Percentiles rank a stretch among this genome's conserved stretches.
phyloP scores from a whole-genome alignment of 2,888 invertebrate species.

The Clunio marinus region DNA sequence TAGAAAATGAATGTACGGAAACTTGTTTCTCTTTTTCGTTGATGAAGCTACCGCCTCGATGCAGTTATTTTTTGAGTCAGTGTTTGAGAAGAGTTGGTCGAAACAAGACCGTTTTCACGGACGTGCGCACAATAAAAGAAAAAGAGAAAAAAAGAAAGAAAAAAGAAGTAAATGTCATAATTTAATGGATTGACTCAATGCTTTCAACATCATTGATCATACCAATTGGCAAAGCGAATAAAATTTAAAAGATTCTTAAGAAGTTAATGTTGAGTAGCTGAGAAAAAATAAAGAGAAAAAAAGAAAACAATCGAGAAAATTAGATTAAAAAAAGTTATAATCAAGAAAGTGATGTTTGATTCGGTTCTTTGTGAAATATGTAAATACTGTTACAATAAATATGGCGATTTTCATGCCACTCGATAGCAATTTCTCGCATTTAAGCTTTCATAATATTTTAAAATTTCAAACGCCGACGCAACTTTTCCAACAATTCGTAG shows the following conservation, averaged over 20 bases:
- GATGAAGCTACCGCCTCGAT: slow-evolving; percentile 20
- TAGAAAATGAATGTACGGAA: not conserved
- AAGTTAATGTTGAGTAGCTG: not conserved
- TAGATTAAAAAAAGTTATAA: not conserved
- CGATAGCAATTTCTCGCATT: slow-evolving; percentile 7
- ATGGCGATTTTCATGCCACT: slow-evolving; percentile 34
- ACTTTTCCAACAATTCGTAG: not conserved
- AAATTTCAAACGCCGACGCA: slow-evolving; percentile 24
- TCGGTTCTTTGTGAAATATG: not conserved
- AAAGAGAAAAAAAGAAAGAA: not conserved
- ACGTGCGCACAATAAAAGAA: slow-evolving; percentile 12
- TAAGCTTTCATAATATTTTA: slow-evolving; percentile 19
- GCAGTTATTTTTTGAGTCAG: slow-evolving; percentile 30
- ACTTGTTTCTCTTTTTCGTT: slow-evolving; percentile 16
- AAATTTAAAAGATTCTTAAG: not conserved
- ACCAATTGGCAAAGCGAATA: not conserved
- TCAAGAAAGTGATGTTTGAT: not conserved
- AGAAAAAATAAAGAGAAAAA: not conserved
- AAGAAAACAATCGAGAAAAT: slow-evolving; percentile 1
- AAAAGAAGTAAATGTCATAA: not conserved
- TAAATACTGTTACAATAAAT: slow-evolving; percentile 1
- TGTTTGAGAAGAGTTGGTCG: slow-evolving; percentile 29
- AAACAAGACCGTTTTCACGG: slow-evolving; percentile 27
- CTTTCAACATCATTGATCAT: not conserved
- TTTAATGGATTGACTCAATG: too few species aligned